A percentile compares a stretch with the other conserved stretches of the same genome.
phyloP scores from a whole-genome alignment of 2,113 vertebrate genomes.

The Syngnathus typhle region DNA sequence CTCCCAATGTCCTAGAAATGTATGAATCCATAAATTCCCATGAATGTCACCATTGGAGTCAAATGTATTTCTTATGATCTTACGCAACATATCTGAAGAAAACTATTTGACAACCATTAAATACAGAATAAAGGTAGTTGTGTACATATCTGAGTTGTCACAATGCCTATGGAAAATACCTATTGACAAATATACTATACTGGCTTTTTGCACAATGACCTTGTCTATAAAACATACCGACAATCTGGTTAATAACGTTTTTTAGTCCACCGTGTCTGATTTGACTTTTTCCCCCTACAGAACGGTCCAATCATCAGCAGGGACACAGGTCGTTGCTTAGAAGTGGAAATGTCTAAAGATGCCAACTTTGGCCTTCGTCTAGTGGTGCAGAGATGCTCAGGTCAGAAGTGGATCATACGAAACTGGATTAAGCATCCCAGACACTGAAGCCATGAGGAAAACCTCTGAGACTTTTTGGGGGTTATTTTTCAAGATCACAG shows the following conservation, averaged over 20 bases:
- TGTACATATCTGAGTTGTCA: not conserved
- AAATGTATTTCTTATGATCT: not conserved
- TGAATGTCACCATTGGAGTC: not conserved
- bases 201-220: not conserved
- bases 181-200: not conserved
- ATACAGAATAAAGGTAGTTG: not conserved
- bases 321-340: constrained; percentile 92
- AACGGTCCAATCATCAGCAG: constrained; percentile 94
- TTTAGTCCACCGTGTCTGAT: not conserved
- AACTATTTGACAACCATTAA: not conserved
- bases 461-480: constrained; percentile 26
- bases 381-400: constrained; percentile 92
- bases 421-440: constrained; percentile 90
- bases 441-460: constrained; percentile 69
- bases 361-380: constrained; percentile 94
- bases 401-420: constrained; percentile 97
- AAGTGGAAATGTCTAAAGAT: constrained; percentile 95
- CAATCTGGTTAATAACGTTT: not conserved
- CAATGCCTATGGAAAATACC: not conserved
- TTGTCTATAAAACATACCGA: not conserved
- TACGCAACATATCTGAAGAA: not conserved
- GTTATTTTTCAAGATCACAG: constrained; percentile 20
- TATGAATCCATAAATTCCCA: not conserved
- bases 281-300: constrained; percentile 51
- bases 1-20: not conserved